A percentile compares a stretch with the other conserved stretches of the same genome.
phyloP scores from a whole-genome alignment of 2,888 invertebrate genomes.

The Magallana nippona region DNA sequence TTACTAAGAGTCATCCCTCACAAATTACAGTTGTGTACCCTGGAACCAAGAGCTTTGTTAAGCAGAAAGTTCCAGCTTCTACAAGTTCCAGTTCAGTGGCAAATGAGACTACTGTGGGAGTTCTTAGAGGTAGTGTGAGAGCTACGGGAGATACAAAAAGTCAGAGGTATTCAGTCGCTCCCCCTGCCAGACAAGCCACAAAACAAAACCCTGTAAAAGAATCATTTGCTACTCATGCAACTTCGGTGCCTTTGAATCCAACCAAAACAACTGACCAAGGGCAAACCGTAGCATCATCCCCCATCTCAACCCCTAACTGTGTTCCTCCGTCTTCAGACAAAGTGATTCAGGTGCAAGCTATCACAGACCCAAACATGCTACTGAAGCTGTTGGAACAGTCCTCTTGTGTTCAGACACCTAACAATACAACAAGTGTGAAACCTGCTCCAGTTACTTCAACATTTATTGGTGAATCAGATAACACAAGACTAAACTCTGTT shows the following conservation, averaged over 20 bases:
- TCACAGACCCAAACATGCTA: constrained; percentile 22
- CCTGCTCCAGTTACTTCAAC: neutral
- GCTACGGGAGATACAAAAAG: neutral
- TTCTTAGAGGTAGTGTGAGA: neutral
- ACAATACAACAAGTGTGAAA: neutral
- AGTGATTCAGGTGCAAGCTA: constrained; percentile 22
- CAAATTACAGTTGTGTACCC: constrained; percentile 16
- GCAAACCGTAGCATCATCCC: neutral
- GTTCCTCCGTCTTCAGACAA: neutral
- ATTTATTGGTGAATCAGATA: neutral
- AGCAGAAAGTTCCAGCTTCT: neutral
- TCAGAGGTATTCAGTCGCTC: neutral
- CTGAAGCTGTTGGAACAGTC: constrained; percentile 17
- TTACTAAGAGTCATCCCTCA: neutral
- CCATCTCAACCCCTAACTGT: neutral
- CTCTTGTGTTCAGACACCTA: neutral
- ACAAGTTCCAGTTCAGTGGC: neutral
- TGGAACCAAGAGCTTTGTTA: neutral
- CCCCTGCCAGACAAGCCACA: neutral
- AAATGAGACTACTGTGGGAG: neutral
- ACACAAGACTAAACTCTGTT: constrained; percentile 11
- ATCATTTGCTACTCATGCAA: neutral
- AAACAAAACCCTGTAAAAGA: neutral
- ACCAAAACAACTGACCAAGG: neutral
- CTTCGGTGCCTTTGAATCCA: neutral